Evolutionary conservation across 1,140 invertebrate genomes (phyloP), one percentile per base, ranked within the genome.

Genomic region (Drosophila pachea): DNA sequence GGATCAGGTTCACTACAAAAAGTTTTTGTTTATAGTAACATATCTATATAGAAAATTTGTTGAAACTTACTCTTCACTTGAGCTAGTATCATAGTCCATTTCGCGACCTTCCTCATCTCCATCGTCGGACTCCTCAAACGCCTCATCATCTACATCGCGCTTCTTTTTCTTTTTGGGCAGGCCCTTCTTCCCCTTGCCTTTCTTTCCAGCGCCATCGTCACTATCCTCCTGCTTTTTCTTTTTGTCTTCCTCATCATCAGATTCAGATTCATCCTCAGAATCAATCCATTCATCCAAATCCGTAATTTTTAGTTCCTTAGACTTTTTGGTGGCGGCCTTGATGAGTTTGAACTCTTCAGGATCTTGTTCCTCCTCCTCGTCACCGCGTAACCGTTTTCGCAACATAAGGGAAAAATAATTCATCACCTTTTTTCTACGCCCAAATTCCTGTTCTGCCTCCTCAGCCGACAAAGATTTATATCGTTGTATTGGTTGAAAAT

Each of bases 361-460:
- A 50, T 92, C 93, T 54, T 96, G 95, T 12, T 92, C 92, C 14
- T 95, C 96, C 7, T 92, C 93, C 68, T 96, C 95, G 50, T 97
- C 95, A 49, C 95, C 96, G 60, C 94, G 93, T 74, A 97, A 91
- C 43, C 96, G 92, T 87, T 97, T 97, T 43, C 94, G 92, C 76
- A 95, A 92, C 97, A 99, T 99, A 8, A 99, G 91, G 9, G 95
- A 95, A 88, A 98, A 99, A 88, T 95, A 97, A 91, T 99, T 99
- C 90, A 98, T 93, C 9, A 97, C 96, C 89, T 97, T 98, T 89
- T 98, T 97, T 40, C 98, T 92, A 82, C 97, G 95, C 78, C 94
- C 96, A 89, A 98, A 99, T 89, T 98, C 96, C 84, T 98, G 94
- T 90, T 99, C 98, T 0, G 98, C 98, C 90, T 99, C 98, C 90